Evolutionary conservation across 2,888 invertebrate species (phyloP), one percentile per base, ranked within the genome.

Genomic region (Amaurobius ferox): DNA sequence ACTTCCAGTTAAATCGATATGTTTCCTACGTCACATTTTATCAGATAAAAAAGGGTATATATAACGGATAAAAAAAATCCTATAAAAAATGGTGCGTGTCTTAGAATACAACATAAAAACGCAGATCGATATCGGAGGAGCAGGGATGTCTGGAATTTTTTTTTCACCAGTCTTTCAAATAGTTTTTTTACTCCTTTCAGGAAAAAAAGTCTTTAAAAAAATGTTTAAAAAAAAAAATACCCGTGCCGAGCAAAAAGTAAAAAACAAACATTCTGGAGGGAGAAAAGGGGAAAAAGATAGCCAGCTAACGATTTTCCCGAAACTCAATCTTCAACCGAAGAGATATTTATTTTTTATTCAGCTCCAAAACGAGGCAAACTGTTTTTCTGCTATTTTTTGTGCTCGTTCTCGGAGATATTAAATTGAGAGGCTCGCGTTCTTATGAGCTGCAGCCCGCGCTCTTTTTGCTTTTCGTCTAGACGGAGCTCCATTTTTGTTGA

Each of bases 401-500:
- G 64, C 64, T 64, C 64, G 64, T 64, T 64, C 19, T 64, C 16
- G 64, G 64, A 64, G 64, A 64, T 64, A 64, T 64, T 64, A 64
- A 64, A 64, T 64, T 64, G 79, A 48, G 79, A 66, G 48, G 64
- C 79, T 72, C 30, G 79, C 29, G 71, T 79, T 79, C 66, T 61
- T 71, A 80, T 73, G 66, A 66, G 70, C 66, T 48, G 29, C 30
- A 26, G 72, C 62, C 26, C 30, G 79, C 19, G 71, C 40, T 83
- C 70, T 83, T 83, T 83, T 83, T 83, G 64, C 44, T 64, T 83
- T 70, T 28, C 71, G 83, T 83, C 83, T 83, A 83, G 83, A 81
- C 81, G 40, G 61, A 72, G 55, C 29, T 67, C 48, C 67, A 67
- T 67, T 67, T 74, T 80, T 28, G 80, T 74, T 66, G 66, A 72